phyloP scores from a whole-genome alignment of 2,797 vertebrate genomes.

The Malacoraja senta region DNA sequence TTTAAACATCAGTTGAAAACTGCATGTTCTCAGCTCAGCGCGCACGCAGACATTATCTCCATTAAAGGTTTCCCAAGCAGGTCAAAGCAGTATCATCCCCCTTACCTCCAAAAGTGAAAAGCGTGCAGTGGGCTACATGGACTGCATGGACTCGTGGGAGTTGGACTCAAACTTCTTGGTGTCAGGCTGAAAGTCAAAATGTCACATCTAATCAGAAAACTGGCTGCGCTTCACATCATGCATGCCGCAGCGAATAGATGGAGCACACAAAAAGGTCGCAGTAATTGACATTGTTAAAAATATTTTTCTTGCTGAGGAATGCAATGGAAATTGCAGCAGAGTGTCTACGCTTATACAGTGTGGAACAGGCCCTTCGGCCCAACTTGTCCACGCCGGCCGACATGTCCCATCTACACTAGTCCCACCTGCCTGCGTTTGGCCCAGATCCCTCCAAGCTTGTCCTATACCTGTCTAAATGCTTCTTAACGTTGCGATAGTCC shows the following conservation, averaged over 20 bases:
- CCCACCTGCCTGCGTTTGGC: no score
- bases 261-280: neutral
- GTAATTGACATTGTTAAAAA: constrained; percentile 18
- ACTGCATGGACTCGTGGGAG: constrained; percentile 98
- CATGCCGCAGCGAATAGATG: neutral
- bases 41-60: neutral
- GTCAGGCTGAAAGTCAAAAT: constrained; percentile 98
- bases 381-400: no score
- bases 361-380: no score
- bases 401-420: no score
- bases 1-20: constrained; percentile 40
- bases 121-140: constrained; percentile 97
- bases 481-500: no score
- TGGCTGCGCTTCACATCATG: constrained; percentile 12
- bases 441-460: no score
- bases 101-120: constrained; percentile 99
- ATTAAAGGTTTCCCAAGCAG: neutral
- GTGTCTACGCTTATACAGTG: neutral
- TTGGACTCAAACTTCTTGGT: constrained; percentile 97
- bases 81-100: constrained; percentile 44
- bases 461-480: no score
- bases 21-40: constrained; percentile 46
- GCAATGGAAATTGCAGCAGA: neutral
- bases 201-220: constrained; percentile 35
- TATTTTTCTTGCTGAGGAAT: neutral